Conservation (phyloP, 1,140 invertebrate species). For the Orius laevigatus region DNA sequence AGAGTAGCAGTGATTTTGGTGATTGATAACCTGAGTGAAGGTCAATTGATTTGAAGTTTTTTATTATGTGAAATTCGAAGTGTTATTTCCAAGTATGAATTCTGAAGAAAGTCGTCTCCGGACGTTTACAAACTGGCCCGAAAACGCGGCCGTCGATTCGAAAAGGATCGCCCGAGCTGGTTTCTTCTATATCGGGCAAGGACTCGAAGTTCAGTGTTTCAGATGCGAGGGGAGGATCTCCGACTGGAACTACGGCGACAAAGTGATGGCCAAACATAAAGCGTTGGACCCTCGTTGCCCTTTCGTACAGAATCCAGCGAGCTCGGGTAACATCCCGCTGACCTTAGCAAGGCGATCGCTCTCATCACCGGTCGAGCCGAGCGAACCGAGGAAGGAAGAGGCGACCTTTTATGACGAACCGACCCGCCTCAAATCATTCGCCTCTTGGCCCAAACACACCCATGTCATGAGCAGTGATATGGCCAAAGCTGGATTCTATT, state of each 20-base stretch:
- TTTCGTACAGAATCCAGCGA: constrained; percentile 45
- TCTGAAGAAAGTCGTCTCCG: constrained; percentile 44
- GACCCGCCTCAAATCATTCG: constrained; percentile 38
- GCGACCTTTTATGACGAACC: constrained; percentile 25
- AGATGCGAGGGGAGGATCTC: constrained; percentile 50
- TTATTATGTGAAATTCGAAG: too few species aligned
- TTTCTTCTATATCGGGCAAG: constrained; percentile 57
- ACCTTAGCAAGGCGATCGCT: background rate
- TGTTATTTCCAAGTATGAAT: constrained; percentile 35
- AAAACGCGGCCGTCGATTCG: constrained; percentile 41
- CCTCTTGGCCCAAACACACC: constrained; percentile 42
- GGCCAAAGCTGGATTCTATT: constrained; percentile 71
- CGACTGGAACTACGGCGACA: constrained; percentile 57
- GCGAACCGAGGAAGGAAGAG: background rate
- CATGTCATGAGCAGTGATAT: constrained; percentile 47
- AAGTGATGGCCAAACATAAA: constrained; percentile 31
- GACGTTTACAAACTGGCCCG: constrained; percentile 56
- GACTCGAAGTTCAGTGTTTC: constrained; percentile 55
- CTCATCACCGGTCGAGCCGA: background rate
- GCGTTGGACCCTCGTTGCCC: constrained; percentile 46
- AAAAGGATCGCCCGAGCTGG: constrained; percentile 58
- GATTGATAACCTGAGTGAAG: too few species aligned
- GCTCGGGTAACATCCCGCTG: constrained; percentile 46
- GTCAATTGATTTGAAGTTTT: too few species aligned
- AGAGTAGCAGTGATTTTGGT: too few species aligned